Base-by-base conservation (phyloP, 2,113 vertebrate species). In the Eudyptes chrysolophus region DNA sequence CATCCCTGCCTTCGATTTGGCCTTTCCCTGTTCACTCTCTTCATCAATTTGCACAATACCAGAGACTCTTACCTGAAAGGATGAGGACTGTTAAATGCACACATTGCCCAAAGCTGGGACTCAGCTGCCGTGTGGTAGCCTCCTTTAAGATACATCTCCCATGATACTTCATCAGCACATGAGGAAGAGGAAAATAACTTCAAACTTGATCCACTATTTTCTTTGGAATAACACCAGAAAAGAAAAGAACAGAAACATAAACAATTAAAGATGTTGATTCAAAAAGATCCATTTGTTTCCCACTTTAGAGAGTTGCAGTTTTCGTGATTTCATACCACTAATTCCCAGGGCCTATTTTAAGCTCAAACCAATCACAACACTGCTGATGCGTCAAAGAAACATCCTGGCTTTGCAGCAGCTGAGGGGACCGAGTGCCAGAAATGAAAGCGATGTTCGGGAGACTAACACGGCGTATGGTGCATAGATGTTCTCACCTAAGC, bases 291-390 rank as follows among this genome's bases (percentile, higher is more conserved):
- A 38, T 95, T 96, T 93, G 60, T 88, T 93, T 93, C 84, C 87
- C 57, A 12, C 75, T 92, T 95, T 13, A 72, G 77, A 91, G 92
- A 64, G 32, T 55, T 76, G 77, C 75, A 85, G 57, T 79, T 97
- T 89, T 94, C 64, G 14, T 94, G n/a, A 89, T 89, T 96, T 94
- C 92, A 81, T 94, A 51, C 92, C 70, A 16, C 80, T 95, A 79
- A 94, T 97, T 97, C 97, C 92, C 95, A 97, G 62, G 65, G 83
- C 92, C 97, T 92, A 84, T 96, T 96, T 95, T 96, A 97, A 96
- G 81, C 68, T 81, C 83, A 96, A 40, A 74, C 93, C 96, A 92
- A 91, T 96, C 89, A 57, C 94, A 96, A 68, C 88, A 68, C 77
- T 75, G 93, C 78, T 94, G 94, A 87, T 88, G 90, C 96, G 86